Percentiles rank a stretch among this genome's conserved stretches.
Conservation (phyloP, 2,113 vertebrate species). For the Lophotis ruficrista region DNA sequence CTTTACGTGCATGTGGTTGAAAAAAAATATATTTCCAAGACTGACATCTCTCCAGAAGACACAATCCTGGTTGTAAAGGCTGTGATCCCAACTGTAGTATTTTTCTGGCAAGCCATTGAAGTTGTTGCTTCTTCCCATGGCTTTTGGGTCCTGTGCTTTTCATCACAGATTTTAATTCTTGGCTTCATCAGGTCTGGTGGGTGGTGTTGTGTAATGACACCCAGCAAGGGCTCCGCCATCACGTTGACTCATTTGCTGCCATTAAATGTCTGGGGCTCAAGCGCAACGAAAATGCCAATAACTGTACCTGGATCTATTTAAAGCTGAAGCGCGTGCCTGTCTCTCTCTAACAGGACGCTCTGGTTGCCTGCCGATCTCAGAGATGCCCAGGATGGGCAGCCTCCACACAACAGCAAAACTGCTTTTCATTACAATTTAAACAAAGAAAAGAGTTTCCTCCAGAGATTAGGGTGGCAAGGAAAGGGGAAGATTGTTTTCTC, state of each 20-base stretch:
- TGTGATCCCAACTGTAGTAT: not conserved
- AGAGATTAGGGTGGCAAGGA: not conserved
- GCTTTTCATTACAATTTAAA: conserved; percentile 53
- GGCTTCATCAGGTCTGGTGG: not conserved
- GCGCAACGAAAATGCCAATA: not conserved
- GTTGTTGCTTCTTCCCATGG: not conserved
- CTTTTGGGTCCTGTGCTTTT: not conserved
- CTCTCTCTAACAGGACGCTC: not conserved
- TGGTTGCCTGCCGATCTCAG: not conserved
- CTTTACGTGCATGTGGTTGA: not conserved
- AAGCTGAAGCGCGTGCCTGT: not conserved
- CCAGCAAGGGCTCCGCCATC: not conserved
- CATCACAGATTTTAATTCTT: conserved; percentile 20
- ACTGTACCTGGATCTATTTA: not conserved
- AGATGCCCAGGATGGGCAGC: not conserved
- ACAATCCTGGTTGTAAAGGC: not conserved
- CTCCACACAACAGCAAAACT: not conserved
- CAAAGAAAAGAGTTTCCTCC: conserved; percentile 37
- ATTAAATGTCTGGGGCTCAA: not conserved
- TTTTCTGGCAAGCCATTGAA: not conserved
- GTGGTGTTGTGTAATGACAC: not conserved
- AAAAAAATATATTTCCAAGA: not conserved
- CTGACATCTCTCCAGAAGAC: not conserved
- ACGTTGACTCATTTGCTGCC: not conserved
- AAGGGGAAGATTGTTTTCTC: conserved; percentile 42